Base-by-base conservation (phyloP, 1,140 invertebrate species). In the Bombus polaris region DNA sequence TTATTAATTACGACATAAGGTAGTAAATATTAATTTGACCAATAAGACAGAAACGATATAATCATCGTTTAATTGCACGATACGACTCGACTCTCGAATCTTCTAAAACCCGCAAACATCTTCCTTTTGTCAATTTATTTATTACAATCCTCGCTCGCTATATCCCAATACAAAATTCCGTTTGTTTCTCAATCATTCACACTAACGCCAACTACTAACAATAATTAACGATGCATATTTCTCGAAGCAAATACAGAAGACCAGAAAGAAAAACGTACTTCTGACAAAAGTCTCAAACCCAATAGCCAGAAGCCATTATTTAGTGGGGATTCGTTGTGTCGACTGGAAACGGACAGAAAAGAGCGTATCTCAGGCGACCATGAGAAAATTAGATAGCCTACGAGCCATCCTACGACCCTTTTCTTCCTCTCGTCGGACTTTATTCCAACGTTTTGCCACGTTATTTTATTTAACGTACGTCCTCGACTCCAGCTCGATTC, bases 391-490 rank as follows among this genome's bases (percentile, higher is more conserved):
- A 80, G 84, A 89, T 86, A 66, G 78, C 70, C 79, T 32, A 65
- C 71, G 74, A 79, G 68, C 80, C 42, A 62, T 62, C 77, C 57
- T 22, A 12, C 2, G 15, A 32, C 3, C 39, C n/a, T 65, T 42
- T 44, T 15, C 57, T 28, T 28, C 39, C 59, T 70, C 80, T 32
- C 9, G 6, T 1, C 12, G 2, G 79, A 79, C 81, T 90, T 90
- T 85, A 88, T 88, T 90, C 88, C 89, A 90, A 81, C 86, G 84
- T 90, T 90, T 90, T 87, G 71, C 76, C 71, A 65, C 83, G 88
- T 90, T 90, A 88, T 88, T 90, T 90, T 88, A 88, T 90, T 90
- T 88, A 90, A 90, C 80, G 77, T 72, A 79, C 86, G 86, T 88
- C 83, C 75, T 62, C 88, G 80, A 83, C 83, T 82, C 76, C 68